Evolutionary conservation across 2,113 vertebrate species (phyloP).

Genomic region (Synodontis membranacea): DNA sequence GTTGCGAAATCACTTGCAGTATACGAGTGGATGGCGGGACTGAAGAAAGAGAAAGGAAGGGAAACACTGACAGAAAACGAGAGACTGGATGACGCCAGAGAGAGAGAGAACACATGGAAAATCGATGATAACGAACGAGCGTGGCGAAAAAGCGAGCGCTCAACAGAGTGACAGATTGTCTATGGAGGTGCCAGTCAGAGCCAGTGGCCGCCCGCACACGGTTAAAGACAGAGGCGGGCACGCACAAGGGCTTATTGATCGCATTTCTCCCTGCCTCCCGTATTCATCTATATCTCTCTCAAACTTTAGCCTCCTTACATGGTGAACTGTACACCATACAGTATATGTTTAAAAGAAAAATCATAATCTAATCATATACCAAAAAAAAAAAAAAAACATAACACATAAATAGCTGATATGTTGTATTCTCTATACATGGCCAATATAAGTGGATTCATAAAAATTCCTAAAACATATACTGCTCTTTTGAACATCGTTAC

Average conservation of each 20-base stretch:
- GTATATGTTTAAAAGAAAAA: neutral
- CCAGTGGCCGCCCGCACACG: slow-evolving; percentile 54
- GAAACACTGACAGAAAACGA: neutral
- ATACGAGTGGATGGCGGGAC: neutral
- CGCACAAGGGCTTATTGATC: slow-evolving; percentile 63
- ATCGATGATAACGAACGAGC: slow-evolving; percentile 57
- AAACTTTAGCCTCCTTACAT: neutral
- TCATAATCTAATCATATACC: too few relatives aligned
- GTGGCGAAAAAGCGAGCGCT: slow-evolving; percentile 61
- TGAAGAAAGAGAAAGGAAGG: neutral
- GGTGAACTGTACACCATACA: neutral
- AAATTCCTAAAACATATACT: too few relatives aligned
- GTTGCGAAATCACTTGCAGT: neutral
- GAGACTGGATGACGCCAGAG: slow-evolving; percentile 25
- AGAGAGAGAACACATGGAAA: slow-evolving; percentile 44
- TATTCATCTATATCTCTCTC: neutral
- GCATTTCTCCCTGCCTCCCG: slow-evolving; percentile 46
- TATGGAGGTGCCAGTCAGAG: slow-evolving; percentile 69
- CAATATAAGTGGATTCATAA: neutral
- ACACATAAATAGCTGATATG: neutral
- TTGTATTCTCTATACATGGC: neutral
- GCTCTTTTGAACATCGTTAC: neutral
- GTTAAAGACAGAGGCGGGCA: slow-evolving; percentile 61
- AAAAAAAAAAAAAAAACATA: neutral
- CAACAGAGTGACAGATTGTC: slow-evolving; percentile 68